These are phyloP conservation scores for Apamea monoglypha DNA, from an alignment of 2,888 invertebrate genomes.

Conservation along the genomic window DNA sequence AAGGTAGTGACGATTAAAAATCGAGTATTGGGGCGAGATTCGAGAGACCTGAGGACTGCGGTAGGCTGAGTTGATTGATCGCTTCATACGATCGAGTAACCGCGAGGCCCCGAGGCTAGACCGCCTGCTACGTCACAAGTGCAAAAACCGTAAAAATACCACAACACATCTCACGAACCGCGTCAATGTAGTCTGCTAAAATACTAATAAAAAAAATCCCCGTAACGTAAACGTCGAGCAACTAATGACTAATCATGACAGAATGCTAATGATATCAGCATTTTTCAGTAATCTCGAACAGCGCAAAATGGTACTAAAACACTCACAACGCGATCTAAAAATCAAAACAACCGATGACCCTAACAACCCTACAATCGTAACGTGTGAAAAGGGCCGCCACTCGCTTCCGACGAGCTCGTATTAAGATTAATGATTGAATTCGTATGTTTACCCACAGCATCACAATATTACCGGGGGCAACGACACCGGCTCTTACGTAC, in stretches of 20 bases:
- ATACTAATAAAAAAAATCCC: constrained; percentile 40
- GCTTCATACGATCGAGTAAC: constrained; percentile 52
- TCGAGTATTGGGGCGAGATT: constrained; percentile 26
- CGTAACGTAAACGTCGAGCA: constrained; percentile 47
- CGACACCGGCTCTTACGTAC: constrained; percentile 64
- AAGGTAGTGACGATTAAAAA: constrained; percentile 17
- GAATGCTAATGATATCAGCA: constrained; percentile 49
- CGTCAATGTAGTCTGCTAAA: constrained; percentile 53
- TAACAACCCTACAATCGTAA: constrained; percentile 43
- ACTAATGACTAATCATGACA: constrained; percentile 50
- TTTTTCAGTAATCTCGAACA: constrained; percentile 38
- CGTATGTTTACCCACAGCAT: constrained; percentile 69
- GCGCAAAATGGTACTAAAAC: constrained; percentile 26
- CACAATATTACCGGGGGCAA: constrained; percentile 65
- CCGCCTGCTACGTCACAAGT: constrained; percentile 49
- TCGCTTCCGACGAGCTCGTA: constrained; percentile 57
- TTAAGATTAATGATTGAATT: constrained; percentile 70
- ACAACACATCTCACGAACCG: constrained; percentile 40
- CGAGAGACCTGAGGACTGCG: constrained; percentile 39
- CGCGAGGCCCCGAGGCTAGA: constrained; percentile 59
- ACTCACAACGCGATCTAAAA: constrained; percentile 27
- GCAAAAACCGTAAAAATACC: constrained; percentile 56
- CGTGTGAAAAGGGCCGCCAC: constrained; percentile 59
- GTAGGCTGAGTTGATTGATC: constrained; percentile 51
- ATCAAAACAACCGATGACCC: constrained; percentile 59